phyloP scores from a whole-genome alignment of 1,140 invertebrate species.

The Drosophila carrolli region DNA sequence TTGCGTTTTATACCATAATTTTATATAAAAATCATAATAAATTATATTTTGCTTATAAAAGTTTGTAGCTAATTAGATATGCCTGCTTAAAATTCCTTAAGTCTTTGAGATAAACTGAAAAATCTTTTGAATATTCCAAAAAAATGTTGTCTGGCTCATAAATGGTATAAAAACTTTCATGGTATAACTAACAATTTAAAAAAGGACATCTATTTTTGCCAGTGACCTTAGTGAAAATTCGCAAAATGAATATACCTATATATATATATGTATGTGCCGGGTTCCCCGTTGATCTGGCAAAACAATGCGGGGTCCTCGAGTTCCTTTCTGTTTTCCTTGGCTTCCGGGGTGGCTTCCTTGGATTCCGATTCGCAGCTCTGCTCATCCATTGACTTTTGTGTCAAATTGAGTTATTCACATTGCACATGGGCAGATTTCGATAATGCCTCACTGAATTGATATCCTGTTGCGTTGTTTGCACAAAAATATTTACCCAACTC shows the following conservation, averaged over 20 bases:
- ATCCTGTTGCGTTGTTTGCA: conserved; percentile 84
- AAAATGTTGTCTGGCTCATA: too few relatives aligned
- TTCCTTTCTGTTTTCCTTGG: conserved; percentile 29
- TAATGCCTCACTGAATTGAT: conserved; percentile 73
- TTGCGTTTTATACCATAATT: too few relatives aligned
- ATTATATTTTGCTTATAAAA: too few relatives aligned
- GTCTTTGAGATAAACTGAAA: too few relatives aligned
- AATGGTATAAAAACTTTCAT: too few relatives aligned
- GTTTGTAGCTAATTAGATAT: too few relatives aligned
- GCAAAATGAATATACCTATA: background rate
- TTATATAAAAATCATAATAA: too few relatives aligned
- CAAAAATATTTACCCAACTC: conserved; percentile 82
- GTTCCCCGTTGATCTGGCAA: conserved; percentile 22
- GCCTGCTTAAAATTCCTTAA: too few relatives aligned
- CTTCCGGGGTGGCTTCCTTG: conserved; percentile 71
- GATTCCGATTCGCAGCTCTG: conserved; percentile 21
- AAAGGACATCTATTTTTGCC: background rate
- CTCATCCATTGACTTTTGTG: conserved; percentile 80
- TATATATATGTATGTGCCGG: background rate
- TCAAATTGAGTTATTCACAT: conserved; percentile 76
- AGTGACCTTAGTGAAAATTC: background rate
- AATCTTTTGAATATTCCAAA: too few relatives aligned
- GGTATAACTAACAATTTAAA: too few relatives aligned
- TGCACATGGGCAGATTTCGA: conserved; percentile 69
- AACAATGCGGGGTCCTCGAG: conserved; percentile 47